phyloP scores from a whole-genome alignment of 2,888 invertebrate genomes.

The Taenaris catops region DNA sequence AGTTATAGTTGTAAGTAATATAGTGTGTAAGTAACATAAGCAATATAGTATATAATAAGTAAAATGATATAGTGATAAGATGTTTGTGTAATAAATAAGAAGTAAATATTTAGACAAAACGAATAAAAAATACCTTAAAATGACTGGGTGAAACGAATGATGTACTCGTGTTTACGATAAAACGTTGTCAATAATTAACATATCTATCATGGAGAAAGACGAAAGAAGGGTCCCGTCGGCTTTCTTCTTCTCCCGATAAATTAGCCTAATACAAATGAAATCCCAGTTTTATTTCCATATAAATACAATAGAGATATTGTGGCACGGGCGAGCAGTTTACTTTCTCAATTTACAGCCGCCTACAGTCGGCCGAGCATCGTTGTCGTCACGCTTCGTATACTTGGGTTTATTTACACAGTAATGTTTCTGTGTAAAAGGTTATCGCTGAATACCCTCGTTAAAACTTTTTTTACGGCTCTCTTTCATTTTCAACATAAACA shows the following conservation, averaged over 20 bases:
- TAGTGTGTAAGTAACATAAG: too few relatives aligned
- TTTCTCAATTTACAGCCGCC: constrained; percentile 18
- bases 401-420: constrained; percentile 16
- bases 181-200: too few relatives aligned
- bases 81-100: too few relatives aligned
- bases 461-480: constrained; percentile 10
- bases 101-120: too few relatives aligned
- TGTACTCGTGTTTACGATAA: too few relatives aligned
- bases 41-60: too few relatives aligned
- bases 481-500: background rate
- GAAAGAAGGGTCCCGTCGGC: too few relatives aligned
- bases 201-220: too few relatives aligned
- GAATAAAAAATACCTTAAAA: too few relatives aligned
- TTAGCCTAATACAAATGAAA: constrained; percentile 1
- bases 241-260: background rate
- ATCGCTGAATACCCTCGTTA: constrained; percentile 7
- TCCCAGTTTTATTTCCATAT: constrained; percentile 6
- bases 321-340: constrained; percentile 14
- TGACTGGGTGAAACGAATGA: too few relatives aligned
- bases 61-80: too few relatives aligned
- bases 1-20: too few relatives aligned
- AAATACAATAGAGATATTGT: constrained; percentile 9
- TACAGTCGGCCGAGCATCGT: constrained; percentile 14
- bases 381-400: constrained; percentile 20
- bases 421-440: constrained; percentile 11